Percentiles rank a stretch among this genome's conserved stretches.
These are phyloP conservation scores for Synanthedon formicaeformis DNA, from an alignment of 2,888 invertebrate genomes.

Conservation along the genomic window DNA sequence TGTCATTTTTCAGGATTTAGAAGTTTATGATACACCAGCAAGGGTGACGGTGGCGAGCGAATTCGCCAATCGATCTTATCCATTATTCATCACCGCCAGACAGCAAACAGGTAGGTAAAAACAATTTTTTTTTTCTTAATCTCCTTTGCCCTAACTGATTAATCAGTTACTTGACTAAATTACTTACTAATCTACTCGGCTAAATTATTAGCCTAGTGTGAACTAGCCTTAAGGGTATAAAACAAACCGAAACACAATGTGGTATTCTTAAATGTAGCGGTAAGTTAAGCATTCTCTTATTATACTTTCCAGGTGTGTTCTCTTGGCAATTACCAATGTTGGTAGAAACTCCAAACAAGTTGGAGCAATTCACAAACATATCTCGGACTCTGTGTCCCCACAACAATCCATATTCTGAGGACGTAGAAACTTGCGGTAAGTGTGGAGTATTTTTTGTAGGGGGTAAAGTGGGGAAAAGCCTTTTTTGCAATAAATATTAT, in stretches of 20 bases:
- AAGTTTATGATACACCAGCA: conserved; percentile 49
- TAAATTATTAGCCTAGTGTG: too few relatives aligned
- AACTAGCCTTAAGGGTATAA: too few relatives aligned
- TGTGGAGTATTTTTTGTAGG: neutral
- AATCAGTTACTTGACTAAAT: too few relatives aligned
- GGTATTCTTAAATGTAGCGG: too few relatives aligned
- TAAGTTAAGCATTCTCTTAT: too few relatives aligned
- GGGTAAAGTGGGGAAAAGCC: neutral
- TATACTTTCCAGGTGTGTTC: conserved; percentile 65
- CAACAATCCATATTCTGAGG: conserved; percentile 55
- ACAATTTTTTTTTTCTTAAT: neutral
- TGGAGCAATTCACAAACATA: conserved; percentile 63
- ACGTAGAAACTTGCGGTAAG: conserved; percentile 51
- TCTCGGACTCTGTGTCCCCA: conserved; percentile 75
- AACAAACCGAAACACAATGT: too few relatives aligned
- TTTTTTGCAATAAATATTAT: neutral
- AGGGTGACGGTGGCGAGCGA: conserved; percentile 56
- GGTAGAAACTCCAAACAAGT: conserved; percentile 65
- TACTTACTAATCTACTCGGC: too few relatives aligned
- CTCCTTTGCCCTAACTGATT: neutral
- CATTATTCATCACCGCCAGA: conserved; percentile 79
- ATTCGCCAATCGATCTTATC: conserved; percentile 67
- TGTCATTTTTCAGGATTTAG: conserved; percentile 24
- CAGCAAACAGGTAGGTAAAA: conserved; percentile 70
- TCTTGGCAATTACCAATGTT: conserved; percentile 84